These are phyloP conservation scores for Oryctes rhinoceros DNA, from an alignment of 1,140 invertebrate species.

Conservation along the genomic window DNA sequence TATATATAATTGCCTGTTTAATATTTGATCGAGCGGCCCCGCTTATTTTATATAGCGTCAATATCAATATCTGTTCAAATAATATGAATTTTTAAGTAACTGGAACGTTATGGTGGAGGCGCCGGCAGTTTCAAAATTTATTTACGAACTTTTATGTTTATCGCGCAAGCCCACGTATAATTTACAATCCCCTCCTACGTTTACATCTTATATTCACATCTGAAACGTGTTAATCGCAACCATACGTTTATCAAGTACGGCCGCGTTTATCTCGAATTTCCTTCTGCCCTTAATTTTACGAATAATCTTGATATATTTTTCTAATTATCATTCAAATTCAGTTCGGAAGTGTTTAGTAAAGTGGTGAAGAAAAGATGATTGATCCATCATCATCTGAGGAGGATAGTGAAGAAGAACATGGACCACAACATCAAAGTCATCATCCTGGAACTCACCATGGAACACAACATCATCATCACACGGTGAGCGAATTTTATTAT, in stretches of 20 bases:
- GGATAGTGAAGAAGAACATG: constrained; percentile 84
- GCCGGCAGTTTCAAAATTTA: not conserved
- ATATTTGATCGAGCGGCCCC: not conserved
- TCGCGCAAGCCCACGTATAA: too few species aligned
- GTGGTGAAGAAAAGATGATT: constrained; percentile 70
- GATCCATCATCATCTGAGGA: constrained; percentile 90
- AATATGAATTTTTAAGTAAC: not conserved
- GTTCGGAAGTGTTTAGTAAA: constrained; percentile 25
- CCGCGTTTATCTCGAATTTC: not conserved
- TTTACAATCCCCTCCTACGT: too few species aligned
- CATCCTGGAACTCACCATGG: constrained; percentile 56
- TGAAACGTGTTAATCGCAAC: not conserved
- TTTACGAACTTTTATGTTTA: too few species aligned
- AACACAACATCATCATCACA: constrained; percentile 53
- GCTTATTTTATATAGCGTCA: not conserved
- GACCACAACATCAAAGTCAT: constrained; percentile 63
- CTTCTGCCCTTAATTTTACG: not conserved
- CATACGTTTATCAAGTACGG: not conserved
- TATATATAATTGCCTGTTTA: not conserved
- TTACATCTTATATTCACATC: too few species aligned
- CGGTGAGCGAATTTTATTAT: not conserved
- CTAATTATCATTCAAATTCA: not conserved
- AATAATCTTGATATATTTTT: not conserved
- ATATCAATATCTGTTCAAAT: not conserved
- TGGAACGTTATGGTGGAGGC: not conserved